These are phyloP conservation scores for Lypha dubia DNA, from an alignment of 2,888 invertebrate species.

Conservation along the genomic window DNA sequence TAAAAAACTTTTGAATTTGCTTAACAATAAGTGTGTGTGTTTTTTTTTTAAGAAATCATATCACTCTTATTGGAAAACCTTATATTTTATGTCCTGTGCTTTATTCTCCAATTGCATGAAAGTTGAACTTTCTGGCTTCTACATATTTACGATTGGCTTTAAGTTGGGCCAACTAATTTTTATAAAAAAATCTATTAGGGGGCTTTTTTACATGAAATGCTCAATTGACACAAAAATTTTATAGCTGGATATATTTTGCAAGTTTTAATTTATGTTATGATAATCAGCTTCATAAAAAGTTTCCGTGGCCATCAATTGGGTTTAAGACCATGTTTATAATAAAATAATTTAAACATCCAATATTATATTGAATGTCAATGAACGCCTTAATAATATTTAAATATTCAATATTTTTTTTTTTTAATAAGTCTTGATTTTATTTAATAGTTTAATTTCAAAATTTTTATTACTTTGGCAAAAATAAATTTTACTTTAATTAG, in stretches of 20 bases:
- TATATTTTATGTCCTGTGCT: no score
- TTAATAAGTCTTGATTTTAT: neutral
- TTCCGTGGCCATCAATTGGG: neutral
- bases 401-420: neutral
- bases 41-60: no score
- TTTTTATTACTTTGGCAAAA: slow-evolving; percentile 25
- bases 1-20: no score
- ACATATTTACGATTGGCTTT: no score
- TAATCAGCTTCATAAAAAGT: neutral
- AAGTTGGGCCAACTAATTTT: no score
- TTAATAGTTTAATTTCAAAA: neutral
- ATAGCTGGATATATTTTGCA: neutral
- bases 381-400: neutral
- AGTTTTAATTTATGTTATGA: neutral
- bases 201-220: no score
- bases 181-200: no score
- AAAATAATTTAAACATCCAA: neutral
- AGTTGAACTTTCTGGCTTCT: no score
- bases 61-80: no score
- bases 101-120: no score
- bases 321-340: neutral
- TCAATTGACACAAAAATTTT: neutral
- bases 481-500: slow-evolving; percentile 21
- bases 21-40: no score
- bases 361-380: neutral